Conservation (phyloP, 2,888 invertebrate species). For the Rhamphomyia laevipes region DNA sequence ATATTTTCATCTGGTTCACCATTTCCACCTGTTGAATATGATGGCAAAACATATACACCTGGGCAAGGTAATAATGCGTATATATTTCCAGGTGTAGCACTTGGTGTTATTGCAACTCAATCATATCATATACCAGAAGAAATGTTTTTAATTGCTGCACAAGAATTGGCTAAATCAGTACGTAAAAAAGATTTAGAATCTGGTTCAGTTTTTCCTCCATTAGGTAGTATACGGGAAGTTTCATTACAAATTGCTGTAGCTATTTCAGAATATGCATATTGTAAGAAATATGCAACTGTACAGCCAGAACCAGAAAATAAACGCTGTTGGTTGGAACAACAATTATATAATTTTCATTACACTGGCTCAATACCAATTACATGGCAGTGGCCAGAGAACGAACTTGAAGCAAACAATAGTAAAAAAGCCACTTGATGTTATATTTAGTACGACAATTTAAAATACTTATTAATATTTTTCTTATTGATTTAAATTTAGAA, state of each 20-base stretch:
- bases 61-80: conserved; percentile 94
- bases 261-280: conserved; percentile 74
- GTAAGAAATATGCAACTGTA: conserved; percentile 32
- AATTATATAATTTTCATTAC: conserved; percentile 50
- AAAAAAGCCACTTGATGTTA: too few species aligned
- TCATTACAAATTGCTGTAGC: conserved; percentile 74
- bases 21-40: conserved; percentile 66
- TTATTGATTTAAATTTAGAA: too few species aligned
- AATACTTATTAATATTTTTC: too few species aligned
- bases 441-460: too few species aligned
- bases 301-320: neutral
- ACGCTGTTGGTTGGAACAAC: conserved; percentile 53
- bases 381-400: too few species aligned
- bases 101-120: conserved; percentile 78
- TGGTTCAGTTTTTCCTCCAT: conserved; percentile 82
- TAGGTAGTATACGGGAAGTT: conserved; percentile 64
- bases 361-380: too few species aligned
- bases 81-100: conserved; percentile 84
- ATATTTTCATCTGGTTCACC: conserved; percentile 90
- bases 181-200: conserved; percentile 60
- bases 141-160: conserved; percentile 79
- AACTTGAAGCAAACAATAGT: too few species aligned
- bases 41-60: conserved; percentile 66
- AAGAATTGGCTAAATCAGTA: conserved; percentile 65
- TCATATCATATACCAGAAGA: conserved; percentile 81